A percentile compares a stretch with the other conserved stretches of the same genome.
Evolutionary conservation across 2,797 vertebrate species (phyloP).

Genomic region (Psittacula derbiana): DNA sequence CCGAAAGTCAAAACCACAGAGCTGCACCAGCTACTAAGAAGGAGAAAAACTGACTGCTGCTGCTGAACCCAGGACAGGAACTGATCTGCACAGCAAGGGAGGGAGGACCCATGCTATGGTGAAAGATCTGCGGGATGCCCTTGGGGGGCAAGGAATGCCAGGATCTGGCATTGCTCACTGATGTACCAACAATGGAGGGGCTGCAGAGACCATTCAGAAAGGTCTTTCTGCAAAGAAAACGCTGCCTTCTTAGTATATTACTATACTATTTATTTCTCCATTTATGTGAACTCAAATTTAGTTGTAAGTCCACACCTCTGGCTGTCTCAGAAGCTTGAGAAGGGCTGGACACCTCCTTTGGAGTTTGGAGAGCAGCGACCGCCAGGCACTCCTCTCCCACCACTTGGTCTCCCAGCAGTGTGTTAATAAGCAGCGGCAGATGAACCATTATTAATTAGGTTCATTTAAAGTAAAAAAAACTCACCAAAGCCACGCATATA

Average conservation of each 20-base stretch:
- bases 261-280: background rate
- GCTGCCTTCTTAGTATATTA: background rate
- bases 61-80: background rate
- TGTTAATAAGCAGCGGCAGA: background rate
- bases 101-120: background rate
- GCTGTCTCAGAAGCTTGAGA: background rate
- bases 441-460: background rate
- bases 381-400: background rate
- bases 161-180: background rate
- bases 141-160: background rate
- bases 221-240: background rate
- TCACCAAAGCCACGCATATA: background rate
- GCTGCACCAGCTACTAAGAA: too few species aligned
- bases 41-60: too few species aligned
- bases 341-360: background rate
- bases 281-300: background rate
- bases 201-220: background rate
- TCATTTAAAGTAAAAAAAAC: background rate
- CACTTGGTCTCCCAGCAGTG: background rate
- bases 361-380: fast-evolving
- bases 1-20: too few species aligned
- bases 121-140: background rate
- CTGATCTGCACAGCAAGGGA: background rate
- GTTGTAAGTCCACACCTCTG: background rate
- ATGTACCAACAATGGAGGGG: background rate